Evolutionary conservation across 2,888 invertebrate species (phyloP).

Genomic region (Malthinus flaveolus): DNA sequence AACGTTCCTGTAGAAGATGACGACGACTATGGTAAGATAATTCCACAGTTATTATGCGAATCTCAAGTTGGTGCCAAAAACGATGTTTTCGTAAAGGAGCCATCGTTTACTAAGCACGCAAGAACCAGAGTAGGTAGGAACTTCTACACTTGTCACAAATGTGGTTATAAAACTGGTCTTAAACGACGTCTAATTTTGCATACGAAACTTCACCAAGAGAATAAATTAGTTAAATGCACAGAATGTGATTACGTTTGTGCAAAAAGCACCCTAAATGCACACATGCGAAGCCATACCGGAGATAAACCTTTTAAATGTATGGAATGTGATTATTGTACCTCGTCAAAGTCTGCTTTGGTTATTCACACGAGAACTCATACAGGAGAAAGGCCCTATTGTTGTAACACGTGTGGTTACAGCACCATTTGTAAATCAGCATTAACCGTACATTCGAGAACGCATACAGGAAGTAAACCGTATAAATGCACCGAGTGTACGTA

Average conservation of each 20-base stretch:
- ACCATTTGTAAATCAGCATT: conserved; percentile 24
- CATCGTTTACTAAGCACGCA: not conserved
- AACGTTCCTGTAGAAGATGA: conserved; percentile 10
- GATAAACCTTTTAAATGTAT: conserved; percentile 20
- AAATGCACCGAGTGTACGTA: conserved; percentile 19
- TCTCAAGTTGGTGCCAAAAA: conserved; percentile 1
- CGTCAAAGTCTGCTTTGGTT: conserved; percentile 17
- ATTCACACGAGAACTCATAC: conserved; percentile 19
- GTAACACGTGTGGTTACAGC: conserved; percentile 17
- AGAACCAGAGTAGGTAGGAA: conserved; percentile 13
- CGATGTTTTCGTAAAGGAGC: not conserved
- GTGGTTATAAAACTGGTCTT: conserved; percentile 16
- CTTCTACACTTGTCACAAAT: conserved; percentile 12
- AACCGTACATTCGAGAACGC: conserved; percentile 21
- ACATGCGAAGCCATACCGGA: conserved; percentile 20
- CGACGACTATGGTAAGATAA: not conserved
- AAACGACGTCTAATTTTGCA: conserved; percentile 18
- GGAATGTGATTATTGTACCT: conserved; percentile 16
- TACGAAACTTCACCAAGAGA: conserved; percentile 19
- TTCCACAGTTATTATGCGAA: not conserved
- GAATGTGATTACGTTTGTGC: conserved; percentile 21
- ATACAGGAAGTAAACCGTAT: conserved; percentile 26
- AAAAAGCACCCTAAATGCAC: conserved; percentile 18
- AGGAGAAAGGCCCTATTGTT: conserved; percentile 21
- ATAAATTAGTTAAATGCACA: conserved; percentile 16